phyloP scores from a whole-genome alignment of 2,888 invertebrate species.

The Herminia tarsipennalis region DNA sequence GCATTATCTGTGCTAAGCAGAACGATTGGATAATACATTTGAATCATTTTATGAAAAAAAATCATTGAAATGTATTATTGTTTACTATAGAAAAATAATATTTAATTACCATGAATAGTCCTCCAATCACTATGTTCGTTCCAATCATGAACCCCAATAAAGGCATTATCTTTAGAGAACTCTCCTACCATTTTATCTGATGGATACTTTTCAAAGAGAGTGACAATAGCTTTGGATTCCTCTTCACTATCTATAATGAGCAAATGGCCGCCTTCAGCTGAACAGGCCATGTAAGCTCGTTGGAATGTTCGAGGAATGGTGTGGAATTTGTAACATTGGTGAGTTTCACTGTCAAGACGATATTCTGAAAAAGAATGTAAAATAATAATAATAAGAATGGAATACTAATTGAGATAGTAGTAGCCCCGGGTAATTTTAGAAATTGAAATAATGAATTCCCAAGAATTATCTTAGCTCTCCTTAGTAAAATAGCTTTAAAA shows the following conservation, averaged over 20 bases:
- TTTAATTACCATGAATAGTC: conserved; percentile 50
- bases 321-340: conserved; percentile 66
- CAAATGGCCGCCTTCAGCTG: conserved; percentile 59
- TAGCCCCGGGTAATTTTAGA: too few species aligned
- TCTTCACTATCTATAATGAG: conserved; percentile 56
- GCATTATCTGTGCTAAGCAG: too few species aligned
- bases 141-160: conserved; percentile 53
- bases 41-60: too few species aligned
- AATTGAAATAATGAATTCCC: too few species aligned
- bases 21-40: too few species aligned
- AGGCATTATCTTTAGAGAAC: conserved; percentile 41
- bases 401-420: too few species aligned
- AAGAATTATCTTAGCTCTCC: too few species aligned
- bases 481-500: too few species aligned
- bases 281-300: conserved; percentile 56
- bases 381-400: neutral
- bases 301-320: conserved; percentile 50
- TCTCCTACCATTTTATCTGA: conserved; percentile 25
- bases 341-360: conserved; percentile 44
- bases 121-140: conserved; percentile 48
- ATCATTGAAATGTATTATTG: too few species aligned
- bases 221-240: conserved; percentile 45
- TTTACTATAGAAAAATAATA: neutral
- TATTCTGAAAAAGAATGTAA: conserved; percentile 48
- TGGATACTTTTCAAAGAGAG: conserved; percentile 46